Conservation (phyloP, 2,888 invertebrate species). For the Ernsta delagoae region DNA sequence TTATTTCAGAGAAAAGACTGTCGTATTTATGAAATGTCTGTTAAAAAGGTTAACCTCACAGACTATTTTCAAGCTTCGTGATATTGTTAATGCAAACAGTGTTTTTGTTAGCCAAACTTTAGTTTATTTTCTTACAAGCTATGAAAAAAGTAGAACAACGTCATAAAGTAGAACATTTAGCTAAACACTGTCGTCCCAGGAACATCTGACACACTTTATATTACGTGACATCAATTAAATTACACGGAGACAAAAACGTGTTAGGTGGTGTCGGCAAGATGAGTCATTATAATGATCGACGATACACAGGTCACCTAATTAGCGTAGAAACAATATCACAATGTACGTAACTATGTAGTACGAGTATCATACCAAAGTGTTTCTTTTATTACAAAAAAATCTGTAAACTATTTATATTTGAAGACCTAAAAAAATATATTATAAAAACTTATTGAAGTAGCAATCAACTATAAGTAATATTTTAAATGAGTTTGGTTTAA, state of each 20-base stretch:
- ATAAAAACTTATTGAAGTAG: no score
- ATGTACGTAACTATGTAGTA: no score
- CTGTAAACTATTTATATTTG: no score
- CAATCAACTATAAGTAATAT: no score
- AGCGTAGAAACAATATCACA: no score
- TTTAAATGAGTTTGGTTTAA: no score
- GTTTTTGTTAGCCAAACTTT: conserved; percentile 14
- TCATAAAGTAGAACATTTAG: conserved; percentile 26
- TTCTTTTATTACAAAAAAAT: no score
- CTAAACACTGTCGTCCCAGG: conserved; percentile 17
- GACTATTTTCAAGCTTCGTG: neutral
- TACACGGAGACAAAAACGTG: conserved; percentile 17
- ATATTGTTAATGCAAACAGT: conserved; percentile 17
- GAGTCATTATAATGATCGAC: conserved; percentile 2
- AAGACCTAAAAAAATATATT: no score
- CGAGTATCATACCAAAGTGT: no score
- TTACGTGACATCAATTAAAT: conserved; percentile 22
- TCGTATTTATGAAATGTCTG: conserved; percentile 11
- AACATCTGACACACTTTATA: conserved; percentile 28
- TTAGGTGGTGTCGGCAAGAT: neutral
- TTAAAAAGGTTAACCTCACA: conserved; percentile 15
- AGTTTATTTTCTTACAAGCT: conserved; percentile 18
- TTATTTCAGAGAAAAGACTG: conserved; percentile 12
- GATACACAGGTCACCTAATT: neutral
- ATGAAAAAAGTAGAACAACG: conserved; percentile 19